Percentiles rank a stretch among this genome's conserved stretches.
These are phyloP conservation scores for Centroberyx gerrardi DNA, from an alignment of 2,797 vertebrate species.

Conservation along the genomic window DNA sequence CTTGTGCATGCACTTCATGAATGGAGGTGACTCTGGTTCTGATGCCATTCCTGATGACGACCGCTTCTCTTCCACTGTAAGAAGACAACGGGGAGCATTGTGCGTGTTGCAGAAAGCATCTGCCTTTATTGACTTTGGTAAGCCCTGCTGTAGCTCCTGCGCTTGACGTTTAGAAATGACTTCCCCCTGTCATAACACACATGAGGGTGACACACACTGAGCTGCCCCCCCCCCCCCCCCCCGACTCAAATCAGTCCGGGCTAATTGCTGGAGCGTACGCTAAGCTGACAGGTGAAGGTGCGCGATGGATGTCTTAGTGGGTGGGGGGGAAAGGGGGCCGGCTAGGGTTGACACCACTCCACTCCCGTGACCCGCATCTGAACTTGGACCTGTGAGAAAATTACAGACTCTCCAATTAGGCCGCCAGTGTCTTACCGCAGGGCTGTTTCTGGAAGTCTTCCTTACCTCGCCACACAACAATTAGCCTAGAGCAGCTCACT, in stretches of 20 bases:
- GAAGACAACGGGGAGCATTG: conserved; percentile 82
- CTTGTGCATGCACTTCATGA: neutral
- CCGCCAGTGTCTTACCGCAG: conserved; percentile 69
- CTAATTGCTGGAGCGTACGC: conserved; percentile 73
- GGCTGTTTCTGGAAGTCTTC: conserved; percentile 71
- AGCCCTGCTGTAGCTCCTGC: conserved; percentile 70
- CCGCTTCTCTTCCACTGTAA: conserved; percentile 52
- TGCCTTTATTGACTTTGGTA: conserved; percentile 75
- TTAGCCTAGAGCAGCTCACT: conserved; percentile 73
- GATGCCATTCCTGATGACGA: conserved; percentile 42
- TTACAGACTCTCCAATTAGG: conserved; percentile 81
- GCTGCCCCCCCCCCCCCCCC: conserved; percentile 41
- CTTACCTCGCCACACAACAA: conserved; percentile 76
- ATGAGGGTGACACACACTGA: conserved; percentile 57
- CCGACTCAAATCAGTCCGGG: conserved; percentile 32
- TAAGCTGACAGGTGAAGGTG: conserved; percentile 85
- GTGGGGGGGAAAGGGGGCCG: conserved; percentile 10
- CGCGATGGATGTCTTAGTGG: conserved; percentile 66
- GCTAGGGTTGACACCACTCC: conserved; percentile 59
- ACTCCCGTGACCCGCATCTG: conserved; percentile 77
- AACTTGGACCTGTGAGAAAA: conserved; percentile 84
- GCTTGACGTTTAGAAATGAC: conserved; percentile 80
- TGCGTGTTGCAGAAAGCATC: conserved; percentile 66
- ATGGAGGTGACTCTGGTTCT: conserved; percentile 28
- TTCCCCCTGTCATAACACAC: conserved; percentile 80